Percentiles rank a stretch among this genome's conserved stretches.
Evolutionary conservation across 2,797 vertebrate species (phyloP).

Genomic region (Malacoctenus gilli): DNA sequence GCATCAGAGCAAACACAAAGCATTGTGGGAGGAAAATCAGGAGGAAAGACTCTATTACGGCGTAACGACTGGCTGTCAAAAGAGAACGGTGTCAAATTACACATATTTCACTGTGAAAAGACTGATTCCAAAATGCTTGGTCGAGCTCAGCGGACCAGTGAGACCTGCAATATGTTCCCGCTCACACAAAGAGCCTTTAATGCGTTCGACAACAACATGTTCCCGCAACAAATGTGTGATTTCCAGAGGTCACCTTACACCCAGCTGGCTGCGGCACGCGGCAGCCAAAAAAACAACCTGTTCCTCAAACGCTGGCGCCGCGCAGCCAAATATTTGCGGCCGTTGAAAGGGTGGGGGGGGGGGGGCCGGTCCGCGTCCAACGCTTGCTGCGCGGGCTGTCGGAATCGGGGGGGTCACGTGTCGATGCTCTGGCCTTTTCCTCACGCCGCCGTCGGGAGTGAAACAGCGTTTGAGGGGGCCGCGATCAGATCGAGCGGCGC

Average conservation of each 20-base stretch:
- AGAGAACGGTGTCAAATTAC: too few relatives aligned
- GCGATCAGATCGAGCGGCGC: slow-evolving; percentile 68
- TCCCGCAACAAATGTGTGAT: slow-evolving; percentile 40
- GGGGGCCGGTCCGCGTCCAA: slow-evolving; percentile 44
- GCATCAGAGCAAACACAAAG: too few relatives aligned
- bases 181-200: slow-evolving; percentile 1
- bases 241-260: slow-evolving; percentile 47
- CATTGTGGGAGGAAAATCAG: too few relatives aligned
- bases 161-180: too few relatives aligned
- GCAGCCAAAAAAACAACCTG: slow-evolving; percentile 57
- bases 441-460: slow-evolving; percentile 64
- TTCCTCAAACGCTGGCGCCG: slow-evolving; percentile 43
- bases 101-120: too few relatives aligned
- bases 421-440: slow-evolving; percentile 71
- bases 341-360: slow-evolving; percentile 56
- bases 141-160: too few relatives aligned
- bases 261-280: slow-evolving; percentile 46
- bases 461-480: slow-evolving; percentile 73
- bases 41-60: too few relatives aligned
- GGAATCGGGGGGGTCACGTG: slow-evolving; percentile 66
- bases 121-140: too few relatives aligned
- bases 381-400: slow-evolving; percentile 50
- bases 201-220: too few relatives aligned
- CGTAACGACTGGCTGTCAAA: too few relatives aligned
- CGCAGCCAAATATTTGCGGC: slow-evolving; percentile 67